phyloP scores from a whole-genome alignment of 2,888 invertebrate genomes.

The Pyrocoelia pectoralis region DNA sequence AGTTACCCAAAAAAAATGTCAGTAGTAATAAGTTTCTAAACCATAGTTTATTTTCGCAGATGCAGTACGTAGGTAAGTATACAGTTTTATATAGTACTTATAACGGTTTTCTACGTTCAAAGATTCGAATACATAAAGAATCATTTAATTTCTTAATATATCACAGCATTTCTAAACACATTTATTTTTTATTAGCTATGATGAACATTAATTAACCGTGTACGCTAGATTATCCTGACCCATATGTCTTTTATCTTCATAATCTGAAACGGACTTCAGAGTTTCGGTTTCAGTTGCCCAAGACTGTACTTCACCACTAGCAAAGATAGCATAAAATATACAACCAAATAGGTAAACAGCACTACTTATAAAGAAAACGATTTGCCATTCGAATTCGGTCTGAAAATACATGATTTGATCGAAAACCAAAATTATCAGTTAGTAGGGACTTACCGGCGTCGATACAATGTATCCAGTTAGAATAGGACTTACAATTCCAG shows the following conservation, averaged over 20 bases:
- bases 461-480: slow-evolving; percentile 81
- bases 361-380: slow-evolving; percentile 86
- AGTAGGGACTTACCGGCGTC: slow-evolving; percentile 68
- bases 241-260: not conserved
- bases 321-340: slow-evolving; percentile 79
- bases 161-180: too few relatives aligned
- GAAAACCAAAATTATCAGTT: too few relatives aligned
- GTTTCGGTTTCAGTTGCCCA: slow-evolving; percentile 71
- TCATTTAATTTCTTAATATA: too few relatives aligned
- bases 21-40: too few relatives aligned
- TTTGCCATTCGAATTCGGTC: slow-evolving; percentile 73
- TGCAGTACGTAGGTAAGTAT: too few relatives aligned
- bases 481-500: slow-evolving; percentile 90
- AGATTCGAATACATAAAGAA: too few relatives aligned
- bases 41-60: too few relatives aligned
- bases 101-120: too few relatives aligned
- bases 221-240: slow-evolving; percentile 5
- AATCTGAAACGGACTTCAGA: slow-evolving; percentile 19
- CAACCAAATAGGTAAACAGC: slow-evolving; percentile 85
- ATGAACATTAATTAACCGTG: not conserved
- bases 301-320: slow-evolving; percentile 82
- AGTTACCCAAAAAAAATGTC: too few relatives aligned
- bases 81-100: too few relatives aligned
- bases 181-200: too few relatives aligned
- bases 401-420: too few relatives aligned